Evolutionary conservation across 2,113 vertebrate genomes (phyloP), one percentile per base, ranked within the genome.

Genomic region (Alligator sinensis): DNA sequence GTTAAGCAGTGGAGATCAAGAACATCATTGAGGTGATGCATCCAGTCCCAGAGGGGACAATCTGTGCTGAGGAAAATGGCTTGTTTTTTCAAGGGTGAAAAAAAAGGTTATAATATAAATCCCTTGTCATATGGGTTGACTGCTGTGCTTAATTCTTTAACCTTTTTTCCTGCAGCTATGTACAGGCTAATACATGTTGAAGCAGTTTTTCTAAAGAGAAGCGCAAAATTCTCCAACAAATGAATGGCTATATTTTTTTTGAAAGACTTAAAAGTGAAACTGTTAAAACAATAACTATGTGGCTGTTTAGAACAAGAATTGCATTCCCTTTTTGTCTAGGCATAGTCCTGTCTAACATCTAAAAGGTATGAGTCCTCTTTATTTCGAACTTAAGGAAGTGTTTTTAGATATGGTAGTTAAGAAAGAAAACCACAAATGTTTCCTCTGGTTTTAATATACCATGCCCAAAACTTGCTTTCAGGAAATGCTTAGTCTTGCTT

Each of bases 401-500:
- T 77, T 95, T 91, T 85, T 94, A 66, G 84, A 82, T 60, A 64
- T 89, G 61, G 58, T 82, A 75, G 86, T 95, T 95, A 79, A 95
- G 89, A 92, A 84, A 63, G 80, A 93, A 96, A 96, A 95, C 90
- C 91, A 14, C 94, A 89, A 38, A 89, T 82, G 84, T 87, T 96
- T 95, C 94, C 88, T 92, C 61, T 84, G 84, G 89, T 94, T 94
- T 92, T 60, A 72, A 0, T 78, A 25, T 10, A 1, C 34, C 86
- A 62, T 86, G 76, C 76, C 81, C 57, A 62, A 86, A 96, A 89
- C 90, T 24, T 0, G 0, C 70, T 92, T 90, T 90, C 82, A 79
- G 93, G 91, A 96, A 97, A 81, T 95, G 77, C 47, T 66, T 91
- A 68, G 88, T 96, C 68, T 90, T 94, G 91, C 91, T 75, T 86